A percentile compares a stretch with the other conserved stretches of the same genome.
Evolutionary conservation across 2,113 vertebrate genomes (phyloP).

Genomic region (Sinocyclocheilus anshuiensis): DNA sequence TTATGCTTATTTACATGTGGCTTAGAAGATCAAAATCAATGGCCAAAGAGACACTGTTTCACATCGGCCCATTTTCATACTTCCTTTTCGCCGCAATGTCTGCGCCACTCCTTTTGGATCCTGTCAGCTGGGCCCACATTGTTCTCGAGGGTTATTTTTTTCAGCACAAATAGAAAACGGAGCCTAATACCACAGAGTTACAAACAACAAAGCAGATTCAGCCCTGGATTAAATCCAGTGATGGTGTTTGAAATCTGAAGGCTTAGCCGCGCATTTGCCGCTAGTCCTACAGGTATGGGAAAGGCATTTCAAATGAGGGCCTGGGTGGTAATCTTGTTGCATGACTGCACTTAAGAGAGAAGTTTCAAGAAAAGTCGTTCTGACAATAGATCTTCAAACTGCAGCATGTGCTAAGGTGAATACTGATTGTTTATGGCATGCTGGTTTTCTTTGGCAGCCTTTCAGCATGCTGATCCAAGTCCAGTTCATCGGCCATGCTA

Average conservation of each 20-base stretch:
- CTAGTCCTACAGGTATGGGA: background rate
- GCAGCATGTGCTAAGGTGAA: background rate
- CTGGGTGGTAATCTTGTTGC: conserved; percentile 19
- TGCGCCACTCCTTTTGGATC: background rate
- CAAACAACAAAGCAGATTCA: conserved; percentile 23
- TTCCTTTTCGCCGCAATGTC: background rate
- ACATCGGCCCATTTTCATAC: background rate
- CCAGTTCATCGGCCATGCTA: background rate
- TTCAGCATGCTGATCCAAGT: background rate
- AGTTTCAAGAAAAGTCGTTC: conserved; percentile 32
- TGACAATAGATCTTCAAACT: conserved; percentile 17
- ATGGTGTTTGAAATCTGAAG: conserved; percentile 9
- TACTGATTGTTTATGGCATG: conserved; percentile 24
- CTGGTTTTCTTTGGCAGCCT: conserved; percentile 3
- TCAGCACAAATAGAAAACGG: background rate
- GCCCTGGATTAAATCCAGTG: conserved; percentile 29
- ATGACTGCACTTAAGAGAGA: conserved; percentile 23
- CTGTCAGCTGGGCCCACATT: background rate
- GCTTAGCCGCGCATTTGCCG: conserved; percentile 31
- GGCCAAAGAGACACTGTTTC: background rate
- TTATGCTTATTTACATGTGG: background rate
- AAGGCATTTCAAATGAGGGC: conserved; percentile 35
- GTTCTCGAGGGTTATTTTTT: conserved; percentile 30
- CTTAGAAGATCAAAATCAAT: background rate
- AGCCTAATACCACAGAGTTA: conserved; percentile 7